Base-by-base conservation (phyloP, 2,888 invertebrate species). In the Andrena flavipes region DNA sequence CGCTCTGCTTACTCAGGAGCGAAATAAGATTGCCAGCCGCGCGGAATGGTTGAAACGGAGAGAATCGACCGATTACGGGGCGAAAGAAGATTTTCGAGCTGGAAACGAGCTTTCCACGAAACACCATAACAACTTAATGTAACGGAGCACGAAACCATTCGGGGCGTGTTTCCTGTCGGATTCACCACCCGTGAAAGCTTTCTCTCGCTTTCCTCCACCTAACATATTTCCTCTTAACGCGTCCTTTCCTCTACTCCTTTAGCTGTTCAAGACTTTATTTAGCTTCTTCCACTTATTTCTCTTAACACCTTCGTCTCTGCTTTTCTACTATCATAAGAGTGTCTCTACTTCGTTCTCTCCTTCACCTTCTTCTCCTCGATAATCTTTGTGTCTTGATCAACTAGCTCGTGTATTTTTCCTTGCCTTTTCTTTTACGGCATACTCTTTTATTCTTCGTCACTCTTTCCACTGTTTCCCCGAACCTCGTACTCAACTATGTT, bases 171-270 rank as follows among this genome's bases (percentile, higher is more conserved):
- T 68, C 29, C 68, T 59, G 56, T 64, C 68, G 68, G 59, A 48
- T 26, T 7, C 62, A 48, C 42, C 60, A 56, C 51, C 67, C 30
- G 60, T 42, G 67, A 78, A 78, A 74, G 74, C 77, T 78, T 74
- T 68, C n/a, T 29, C 60, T 60, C 16, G 26, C 60, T 51, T 13
- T 10, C 7, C 26, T 67, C 29, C 60, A 20, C 35, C 42, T 35
- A 29, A 23, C 30, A 54, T 35, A 33, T 69, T 59, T 63, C 35
- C 16, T 16, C 35, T 42, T 48, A 23, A 23, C 48, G 59, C 16
- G 13, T 1, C 30, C 30, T 35, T 56, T 59, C 26, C 56, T 4
- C 29, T 5, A n/a, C 13, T 48, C 48, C 56, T 10, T 64, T n/a
- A 10, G 49, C 10, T 1, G 16, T 5, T 13, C 5, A 48, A 73